A percentile compares a stretch with the other conserved stretches of the same genome.
Evolutionary conservation across 2,888 invertebrate species (phyloP).

Genomic region (Aphodius sticticus): DNA sequence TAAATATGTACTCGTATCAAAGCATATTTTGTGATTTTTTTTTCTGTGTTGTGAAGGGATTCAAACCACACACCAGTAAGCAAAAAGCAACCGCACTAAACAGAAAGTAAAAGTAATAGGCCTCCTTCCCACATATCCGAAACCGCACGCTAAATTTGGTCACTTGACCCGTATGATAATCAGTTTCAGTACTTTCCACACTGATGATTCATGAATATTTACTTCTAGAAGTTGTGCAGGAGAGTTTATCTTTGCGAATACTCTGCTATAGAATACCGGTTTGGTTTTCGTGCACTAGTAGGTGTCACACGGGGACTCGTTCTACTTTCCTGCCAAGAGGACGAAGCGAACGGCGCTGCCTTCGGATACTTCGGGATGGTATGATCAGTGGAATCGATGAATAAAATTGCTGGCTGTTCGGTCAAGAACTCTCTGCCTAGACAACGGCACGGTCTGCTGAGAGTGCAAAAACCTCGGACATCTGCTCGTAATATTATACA

Average conservation of each 20-base stretch:
- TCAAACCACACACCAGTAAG: background rate
- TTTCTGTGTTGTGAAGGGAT: too few relatives aligned
- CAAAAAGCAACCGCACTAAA: background rate
- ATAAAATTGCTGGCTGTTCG: background rate
- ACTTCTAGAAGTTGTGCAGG: background rate
- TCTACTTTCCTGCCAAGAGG: background rate
- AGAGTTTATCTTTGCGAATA: background rate
- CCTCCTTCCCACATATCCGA: background rate
- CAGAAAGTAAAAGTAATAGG: background rate
- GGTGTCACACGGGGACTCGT: background rate
- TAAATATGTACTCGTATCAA: background rate
- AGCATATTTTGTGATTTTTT: background rate
- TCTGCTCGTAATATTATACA: slow-evolving; percentile 21
- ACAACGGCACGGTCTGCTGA: background rate
- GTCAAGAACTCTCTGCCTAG: background rate
- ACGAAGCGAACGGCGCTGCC: background rate
- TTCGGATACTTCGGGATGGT: background rate
- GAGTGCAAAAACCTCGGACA: slow-evolving; percentile 26
- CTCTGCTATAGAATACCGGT: background rate
- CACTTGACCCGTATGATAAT: background rate
- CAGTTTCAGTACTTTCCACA: background rate
- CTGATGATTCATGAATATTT: background rate
- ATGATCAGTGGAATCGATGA: slow-evolving; percentile 4
- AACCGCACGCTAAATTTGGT: background rate
- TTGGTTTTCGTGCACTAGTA: background rate